phyloP scores from a whole-genome alignment of 1,140 invertebrate species.

The Notospermus geniculatus region DNA sequence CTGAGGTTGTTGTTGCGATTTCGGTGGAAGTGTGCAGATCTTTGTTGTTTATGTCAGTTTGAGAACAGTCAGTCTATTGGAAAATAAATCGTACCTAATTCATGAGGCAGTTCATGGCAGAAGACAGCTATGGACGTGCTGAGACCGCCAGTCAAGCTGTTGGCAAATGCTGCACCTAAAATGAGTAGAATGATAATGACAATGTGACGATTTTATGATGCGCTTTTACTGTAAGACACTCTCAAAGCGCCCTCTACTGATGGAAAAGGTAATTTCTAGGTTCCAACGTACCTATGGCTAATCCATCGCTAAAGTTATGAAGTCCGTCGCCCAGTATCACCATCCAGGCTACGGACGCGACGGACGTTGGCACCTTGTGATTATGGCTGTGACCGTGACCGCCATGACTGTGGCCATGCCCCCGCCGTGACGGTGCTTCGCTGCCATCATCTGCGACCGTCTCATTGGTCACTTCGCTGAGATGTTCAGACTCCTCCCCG shows the following conservation, averaged over 20 bases:
- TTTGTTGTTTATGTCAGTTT: too few species aligned
- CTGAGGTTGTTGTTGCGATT: too few species aligned
- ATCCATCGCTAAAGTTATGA: constrained; percentile 90
- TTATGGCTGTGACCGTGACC: constrained; percentile 22
- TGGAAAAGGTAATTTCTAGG: neutral
- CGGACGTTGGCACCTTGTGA: constrained; percentile 19
- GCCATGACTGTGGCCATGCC: constrained; percentile 15
- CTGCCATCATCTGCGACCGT: neutral
- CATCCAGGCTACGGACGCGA: constrained; percentile 83
- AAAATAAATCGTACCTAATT: constrained; percentile 80
- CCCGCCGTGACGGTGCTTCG: neutral
- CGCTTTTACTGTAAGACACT: too few species aligned
- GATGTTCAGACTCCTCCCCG: neutral
- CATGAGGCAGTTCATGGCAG: constrained; percentile 92
- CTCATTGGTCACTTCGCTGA: constrained; percentile 5
- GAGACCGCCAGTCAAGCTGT: constrained; percentile 81
- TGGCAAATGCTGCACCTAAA: constrained; percentile 77
- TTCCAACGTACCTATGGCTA: constrained; percentile 72
- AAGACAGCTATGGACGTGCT: constrained; percentile 92
- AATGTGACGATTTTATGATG: too few species aligned
- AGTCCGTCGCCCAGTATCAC: constrained; percentile 92
- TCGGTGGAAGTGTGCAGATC: too few species aligned
- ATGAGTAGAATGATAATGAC: too few species aligned
- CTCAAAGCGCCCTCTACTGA: too few species aligned
- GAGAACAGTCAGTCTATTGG: constrained; percentile 78